A percentile compares a stretch with the other conserved stretches of the same genome.
Conservation (phyloP, 2,888 invertebrate genomes). For the Neocrepidodera transversa region DNA sequence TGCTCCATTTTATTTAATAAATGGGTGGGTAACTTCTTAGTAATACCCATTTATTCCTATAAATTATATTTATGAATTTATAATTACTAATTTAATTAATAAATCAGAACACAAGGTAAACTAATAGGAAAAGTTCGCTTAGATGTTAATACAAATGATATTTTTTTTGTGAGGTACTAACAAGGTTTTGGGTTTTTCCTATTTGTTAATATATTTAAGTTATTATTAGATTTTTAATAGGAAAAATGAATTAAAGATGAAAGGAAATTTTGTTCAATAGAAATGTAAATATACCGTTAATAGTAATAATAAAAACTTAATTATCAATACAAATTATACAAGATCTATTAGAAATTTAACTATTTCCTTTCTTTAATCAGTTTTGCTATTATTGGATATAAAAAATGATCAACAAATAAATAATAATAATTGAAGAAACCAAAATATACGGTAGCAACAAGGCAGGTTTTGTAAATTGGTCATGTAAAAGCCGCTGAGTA, state of each 20-base stretch:
- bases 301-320: background rate
- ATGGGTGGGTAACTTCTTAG: too few species aligned
- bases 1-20: too few species aligned
- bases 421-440: conserved; percentile 28
- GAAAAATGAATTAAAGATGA: conserved; percentile 9
- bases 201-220: conserved; percentile 1
- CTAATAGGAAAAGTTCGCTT: background rate
- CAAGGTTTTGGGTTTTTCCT: conserved; percentile 18
- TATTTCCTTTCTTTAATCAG: conserved; percentile 16
- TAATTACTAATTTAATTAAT: background rate
- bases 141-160: background rate
- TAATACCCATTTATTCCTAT: too few species aligned
- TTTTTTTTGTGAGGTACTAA: background rate
- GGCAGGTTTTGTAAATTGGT: conserved; percentile 46
- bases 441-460: conserved; percentile 46
- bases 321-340: conserved; percentile 4
- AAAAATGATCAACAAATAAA: conserved; percentile 29
- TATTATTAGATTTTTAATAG: background rate
- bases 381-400: conserved; percentile 23
- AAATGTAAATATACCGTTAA: background rate
- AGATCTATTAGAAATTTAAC: too few species aligned
- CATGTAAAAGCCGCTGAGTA: conserved; percentile 46
- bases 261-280: conserved; percentile 8
- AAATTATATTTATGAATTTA: background rate
- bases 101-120: background rate